phyloP scores from a whole-genome alignment of 1,140 invertebrate genomes.

The Bombus impatiens region DNA sequence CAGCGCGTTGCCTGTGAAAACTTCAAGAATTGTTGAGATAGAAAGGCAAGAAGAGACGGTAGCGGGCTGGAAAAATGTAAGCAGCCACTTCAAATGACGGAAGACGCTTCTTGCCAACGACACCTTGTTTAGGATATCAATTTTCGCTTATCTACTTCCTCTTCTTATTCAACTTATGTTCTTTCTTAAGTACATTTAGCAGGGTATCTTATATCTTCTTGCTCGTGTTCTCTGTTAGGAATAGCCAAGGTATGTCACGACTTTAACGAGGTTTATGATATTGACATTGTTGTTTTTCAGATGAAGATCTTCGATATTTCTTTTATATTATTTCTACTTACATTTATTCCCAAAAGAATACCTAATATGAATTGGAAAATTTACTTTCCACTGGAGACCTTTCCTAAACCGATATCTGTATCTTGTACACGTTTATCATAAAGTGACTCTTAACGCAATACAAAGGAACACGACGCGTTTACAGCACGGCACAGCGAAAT shows the following conservation, averaged over 20 bases:
- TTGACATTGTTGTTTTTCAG: too few species aligned
- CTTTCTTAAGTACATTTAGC: not conserved
- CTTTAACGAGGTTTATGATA: too few species aligned
- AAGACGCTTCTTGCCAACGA: not conserved
- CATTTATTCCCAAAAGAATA: too few species aligned
- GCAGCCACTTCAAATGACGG: not conserved
- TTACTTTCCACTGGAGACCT: too few species aligned
- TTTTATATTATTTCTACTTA: too few species aligned
- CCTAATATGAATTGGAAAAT: too few species aligned
- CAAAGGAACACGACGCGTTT: too few species aligned
- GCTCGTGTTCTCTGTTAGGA: not conserved
- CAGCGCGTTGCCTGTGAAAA: constrained; percentile 16
- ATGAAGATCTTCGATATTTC: too few species aligned
- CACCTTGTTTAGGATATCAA: constrained; percentile 16
- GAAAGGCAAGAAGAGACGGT: not conserved
- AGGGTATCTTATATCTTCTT: not conserved
- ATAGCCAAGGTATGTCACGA: not conserved
- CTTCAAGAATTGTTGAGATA: constrained; percentile 23
- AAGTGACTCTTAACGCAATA: too few species aligned
- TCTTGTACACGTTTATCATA: too few species aligned
- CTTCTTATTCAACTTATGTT: not conserved
- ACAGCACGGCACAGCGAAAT: too few species aligned
- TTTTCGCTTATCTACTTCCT: not conserved
- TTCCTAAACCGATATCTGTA: too few species aligned
- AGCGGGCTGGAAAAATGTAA: not conserved